Percentiles rank a stretch among this genome's conserved stretches.
Conservation (phyloP, 2,113 vertebrate species). For the Sturnus vulgaris region DNA sequence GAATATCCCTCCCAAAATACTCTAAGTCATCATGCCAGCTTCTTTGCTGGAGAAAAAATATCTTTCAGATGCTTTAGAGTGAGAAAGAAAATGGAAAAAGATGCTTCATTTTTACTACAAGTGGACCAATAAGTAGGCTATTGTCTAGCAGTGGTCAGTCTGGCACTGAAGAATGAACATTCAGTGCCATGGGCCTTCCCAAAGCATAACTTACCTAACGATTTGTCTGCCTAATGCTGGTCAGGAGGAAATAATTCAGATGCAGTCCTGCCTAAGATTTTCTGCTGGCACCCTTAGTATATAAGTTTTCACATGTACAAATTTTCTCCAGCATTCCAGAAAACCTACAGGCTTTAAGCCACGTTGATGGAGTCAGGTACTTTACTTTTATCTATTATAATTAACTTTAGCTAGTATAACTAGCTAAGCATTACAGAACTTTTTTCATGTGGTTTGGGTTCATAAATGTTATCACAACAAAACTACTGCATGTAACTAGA, state of each 20-base stretch:
- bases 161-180: not conserved
- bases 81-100: not conserved
- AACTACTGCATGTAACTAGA: not conserved
- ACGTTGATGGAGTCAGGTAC: rapidly evolving
- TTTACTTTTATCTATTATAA: not conserved
- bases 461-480: not conserved
- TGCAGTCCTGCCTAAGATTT: not conserved
- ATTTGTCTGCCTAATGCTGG: not conserved
- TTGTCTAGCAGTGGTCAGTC: not conserved
- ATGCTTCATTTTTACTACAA: not conserved
- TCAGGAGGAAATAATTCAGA: not conserved
- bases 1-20: not conserved
- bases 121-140: not conserved
- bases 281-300: not conserved
- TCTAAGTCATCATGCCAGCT: not conserved
- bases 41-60: not conserved
- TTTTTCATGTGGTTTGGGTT: not conserved
- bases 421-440: not conserved
- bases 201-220: not conserved
- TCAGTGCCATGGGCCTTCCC: not conserved
- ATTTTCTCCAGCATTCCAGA: not conserved
- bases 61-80: not conserved
- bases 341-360: not conserved
- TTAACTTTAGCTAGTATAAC: not conserved
- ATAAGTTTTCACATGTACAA: not conserved